Evolutionary conservation across 2,888 invertebrate genomes (phyloP).

Genomic region (Synanthedon formicaeformis): DNA sequence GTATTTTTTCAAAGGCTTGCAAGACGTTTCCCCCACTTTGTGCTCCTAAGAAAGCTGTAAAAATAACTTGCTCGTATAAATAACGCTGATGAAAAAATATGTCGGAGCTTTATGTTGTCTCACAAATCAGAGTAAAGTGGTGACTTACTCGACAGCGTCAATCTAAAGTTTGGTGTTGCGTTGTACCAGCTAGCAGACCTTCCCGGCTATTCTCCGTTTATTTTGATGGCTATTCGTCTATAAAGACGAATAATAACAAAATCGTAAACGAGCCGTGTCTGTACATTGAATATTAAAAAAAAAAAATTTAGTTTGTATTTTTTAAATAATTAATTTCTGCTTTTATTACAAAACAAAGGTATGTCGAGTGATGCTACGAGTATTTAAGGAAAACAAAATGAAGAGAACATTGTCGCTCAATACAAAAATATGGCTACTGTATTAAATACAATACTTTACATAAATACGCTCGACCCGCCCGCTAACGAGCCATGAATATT

Average conservation of each 20-base stretch:
- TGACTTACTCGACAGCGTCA: constrained; percentile 21
- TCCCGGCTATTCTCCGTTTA: no score
- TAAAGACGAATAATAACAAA: no score
- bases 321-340: background rate
- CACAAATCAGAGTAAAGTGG: constrained; percentile 42
- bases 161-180: constrained; percentile 12
- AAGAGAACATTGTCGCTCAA: background rate
- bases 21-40: constrained; percentile 35
- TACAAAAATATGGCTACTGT: background rate
- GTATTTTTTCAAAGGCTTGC: constrained; percentile 43
- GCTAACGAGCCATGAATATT: constrained; percentile 64
- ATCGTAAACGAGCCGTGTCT: no score
- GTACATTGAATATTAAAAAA: no score
- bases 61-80: constrained; percentile 46
- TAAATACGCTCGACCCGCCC: constrained; percentile 36
- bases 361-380: background rate
- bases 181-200: no score
- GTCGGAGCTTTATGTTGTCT: constrained; percentile 31
- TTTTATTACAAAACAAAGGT: background rate
- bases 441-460: constrained; percentile 26
- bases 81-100: constrained; percentile 48
- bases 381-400: no score
- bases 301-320: background rate
- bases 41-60: constrained; percentile 43
- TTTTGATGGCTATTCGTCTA: no score